Evolutionary conservation across 1,140 invertebrate genomes (phyloP).

Genomic region (Oreohelix idahoensis): DNA sequence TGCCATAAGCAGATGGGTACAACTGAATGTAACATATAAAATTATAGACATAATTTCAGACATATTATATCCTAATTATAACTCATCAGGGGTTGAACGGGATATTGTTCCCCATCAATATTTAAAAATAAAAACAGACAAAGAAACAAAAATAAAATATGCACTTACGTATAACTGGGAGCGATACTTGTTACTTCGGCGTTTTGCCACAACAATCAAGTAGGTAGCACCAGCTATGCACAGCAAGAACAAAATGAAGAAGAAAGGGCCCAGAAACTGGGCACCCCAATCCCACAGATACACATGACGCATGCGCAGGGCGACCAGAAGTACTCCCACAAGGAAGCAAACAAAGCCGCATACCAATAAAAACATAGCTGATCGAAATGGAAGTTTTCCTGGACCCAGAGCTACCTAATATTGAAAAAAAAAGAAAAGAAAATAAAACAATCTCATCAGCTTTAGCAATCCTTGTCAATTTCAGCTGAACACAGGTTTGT

Average conservation of each 20-base stretch:
- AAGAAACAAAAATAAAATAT: not conserved
- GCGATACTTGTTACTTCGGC: conserved; percentile 61
- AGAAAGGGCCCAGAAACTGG: conserved; percentile 66
- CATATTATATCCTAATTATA: no score
- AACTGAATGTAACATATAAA: no score
- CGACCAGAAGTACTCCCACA: conserved; percentile 59
- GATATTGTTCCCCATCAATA: no score
- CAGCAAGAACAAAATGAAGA: conserved; percentile 63
- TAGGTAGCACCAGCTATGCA: conserved; percentile 53
- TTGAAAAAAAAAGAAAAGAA: not conserved
- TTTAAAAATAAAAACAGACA: no score
- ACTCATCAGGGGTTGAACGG: no score
- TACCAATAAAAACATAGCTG: conserved; percentile 48
- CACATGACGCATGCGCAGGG: conserved; percentile 61
- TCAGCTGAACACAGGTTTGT: no score
- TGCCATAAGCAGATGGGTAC: no score
- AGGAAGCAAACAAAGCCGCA: conserved; percentile 51
- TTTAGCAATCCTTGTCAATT: no score
- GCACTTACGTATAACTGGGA: conserved; percentile 60
- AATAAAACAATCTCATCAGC: no score
- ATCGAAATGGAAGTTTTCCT: conserved; percentile 47
- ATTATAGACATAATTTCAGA: no score
- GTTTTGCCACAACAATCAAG: conserved; percentile 55
- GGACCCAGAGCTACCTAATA: conserved; percentile 51
- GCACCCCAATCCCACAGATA: conserved; percentile 63